A percentile compares a stretch with the other conserved stretches of the same genome.
These are phyloP conservation scores for Thermophis baileyi DNA, from an alignment of 2,113 vertebrate genomes.

Conservation along the genomic window DNA sequence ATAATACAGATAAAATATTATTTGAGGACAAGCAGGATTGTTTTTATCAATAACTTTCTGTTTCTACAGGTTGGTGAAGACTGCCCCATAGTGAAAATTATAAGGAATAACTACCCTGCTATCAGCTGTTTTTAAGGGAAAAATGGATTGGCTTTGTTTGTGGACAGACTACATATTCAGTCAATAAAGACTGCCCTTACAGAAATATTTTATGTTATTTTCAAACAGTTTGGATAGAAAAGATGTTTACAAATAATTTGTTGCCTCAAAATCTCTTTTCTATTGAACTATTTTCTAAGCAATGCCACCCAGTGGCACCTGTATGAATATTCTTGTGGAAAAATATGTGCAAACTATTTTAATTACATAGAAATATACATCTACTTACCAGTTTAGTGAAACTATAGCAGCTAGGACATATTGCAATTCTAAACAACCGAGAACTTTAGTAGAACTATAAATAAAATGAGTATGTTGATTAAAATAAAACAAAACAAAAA, in stretches of 20 bases:
- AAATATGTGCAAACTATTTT: slow-evolving; percentile 45
- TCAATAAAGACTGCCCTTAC: not conserved
- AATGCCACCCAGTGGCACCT: slow-evolving; percentile 27
- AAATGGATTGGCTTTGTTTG: not conserved
- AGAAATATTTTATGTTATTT: not conserved
- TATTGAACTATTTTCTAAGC: not conserved
- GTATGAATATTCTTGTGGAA: slow-evolving; percentile 38
- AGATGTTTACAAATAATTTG: slow-evolving; percentile 17
- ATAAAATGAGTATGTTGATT: not conserved
- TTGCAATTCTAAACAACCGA: not conserved
- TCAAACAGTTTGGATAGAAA: not conserved
- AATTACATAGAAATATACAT: slow-evolving; percentile 45
- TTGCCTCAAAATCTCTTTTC: slow-evolving; percentile 44
- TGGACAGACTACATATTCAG: not conserved
- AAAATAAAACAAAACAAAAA: not conserved
- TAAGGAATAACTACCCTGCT: not conserved
- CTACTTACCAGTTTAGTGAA: not conserved
- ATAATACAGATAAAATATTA: not conserved
- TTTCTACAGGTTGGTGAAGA: not conserved
- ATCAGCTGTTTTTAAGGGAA: not conserved
- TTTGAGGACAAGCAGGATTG: not conserved
- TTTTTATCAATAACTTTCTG: not conserved
- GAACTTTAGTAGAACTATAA: not conserved
- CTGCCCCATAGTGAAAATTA: not conserved
- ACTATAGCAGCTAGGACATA: not conserved